phyloP scores from a whole-genome alignment of 2,888 invertebrate species.

The Disparrhopalites patrizii region DNA sequence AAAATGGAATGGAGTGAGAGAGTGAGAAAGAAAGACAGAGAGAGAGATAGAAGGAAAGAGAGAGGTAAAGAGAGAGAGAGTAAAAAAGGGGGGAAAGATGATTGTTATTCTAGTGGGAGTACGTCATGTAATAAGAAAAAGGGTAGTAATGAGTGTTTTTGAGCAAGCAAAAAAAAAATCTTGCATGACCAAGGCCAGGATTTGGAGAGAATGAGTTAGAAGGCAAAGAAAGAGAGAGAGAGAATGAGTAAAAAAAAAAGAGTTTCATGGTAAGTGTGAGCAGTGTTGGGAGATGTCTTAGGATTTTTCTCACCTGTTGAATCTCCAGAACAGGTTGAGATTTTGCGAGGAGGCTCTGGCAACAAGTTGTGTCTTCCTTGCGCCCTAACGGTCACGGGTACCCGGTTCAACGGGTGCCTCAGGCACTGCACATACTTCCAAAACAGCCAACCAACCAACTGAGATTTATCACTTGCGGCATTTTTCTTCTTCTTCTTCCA shows the following conservation, averaged over 20 bases:
- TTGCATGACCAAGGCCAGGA: constrained; percentile 41
- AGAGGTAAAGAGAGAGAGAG: constrained; percentile 12
- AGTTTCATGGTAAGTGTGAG: not conserved
- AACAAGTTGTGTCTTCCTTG: constrained; percentile 34
- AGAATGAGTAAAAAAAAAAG: constrained; percentile 13
- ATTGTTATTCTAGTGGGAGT: constrained; percentile 40
- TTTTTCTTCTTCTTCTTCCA: constrained; percentile 7
- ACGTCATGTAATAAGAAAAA: constrained; percentile 24
- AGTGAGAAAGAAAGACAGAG: constrained; percentile 8
- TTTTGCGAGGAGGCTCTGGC: constrained; percentile 31
- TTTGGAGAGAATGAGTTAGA: constrained; percentile 13
- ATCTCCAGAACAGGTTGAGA: constrained; percentile 33
- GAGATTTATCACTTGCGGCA: constrained; percentile 30
- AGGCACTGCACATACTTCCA: constrained; percentile 37
- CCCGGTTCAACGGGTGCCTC: constrained; percentile 46
- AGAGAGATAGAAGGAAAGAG: constrained; percentile 8
- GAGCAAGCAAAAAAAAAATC: constrained; percentile 36
- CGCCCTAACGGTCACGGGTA: constrained; percentile 47
- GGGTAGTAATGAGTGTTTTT: constrained; percentile 31
- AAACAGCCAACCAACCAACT: constrained; percentile 17
- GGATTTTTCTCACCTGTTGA: constrained; percentile 35
- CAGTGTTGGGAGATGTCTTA: constrained; percentile 21
- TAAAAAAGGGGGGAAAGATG: constrained; percentile 22
- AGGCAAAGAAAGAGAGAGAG: constrained; percentile 14
- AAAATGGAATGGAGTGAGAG: no score